phyloP scores from a whole-genome alignment of 1,140 invertebrate genomes.

The Vanessa tameamea region DNA sequence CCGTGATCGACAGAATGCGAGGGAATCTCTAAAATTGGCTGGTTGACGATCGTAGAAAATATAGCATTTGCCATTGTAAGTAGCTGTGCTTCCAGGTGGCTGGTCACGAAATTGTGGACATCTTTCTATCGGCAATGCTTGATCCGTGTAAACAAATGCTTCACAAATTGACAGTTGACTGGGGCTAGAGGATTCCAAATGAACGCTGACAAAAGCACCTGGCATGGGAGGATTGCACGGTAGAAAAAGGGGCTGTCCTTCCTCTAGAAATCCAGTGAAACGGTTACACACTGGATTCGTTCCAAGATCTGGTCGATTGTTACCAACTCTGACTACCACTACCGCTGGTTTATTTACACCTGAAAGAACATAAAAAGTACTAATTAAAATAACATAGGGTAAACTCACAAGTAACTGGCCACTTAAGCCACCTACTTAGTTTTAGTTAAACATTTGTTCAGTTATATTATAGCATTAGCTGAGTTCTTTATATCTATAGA shows the following conservation, averaged over 20 bases:
- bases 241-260: constrained; percentile 94
- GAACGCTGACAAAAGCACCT: constrained; percentile 95
- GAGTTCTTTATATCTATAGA: too few relatives aligned
- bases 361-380: constrained; percentile 35
- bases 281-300: constrained; percentile 96
- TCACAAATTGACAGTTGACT: constrained; percentile 95
- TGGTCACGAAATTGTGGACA: constrained; percentile 96
- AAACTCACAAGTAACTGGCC: too few relatives aligned
- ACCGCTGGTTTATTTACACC: constrained; percentile 86
- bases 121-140: constrained; percentile 95
- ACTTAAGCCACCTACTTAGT: too few relatives aligned
- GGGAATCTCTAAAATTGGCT: constrained; percentile 89
- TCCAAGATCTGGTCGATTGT: constrained; percentile 95
- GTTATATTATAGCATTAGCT: too few relatives aligned
- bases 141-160: constrained; percentile 97
- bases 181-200: constrained; percentile 87
- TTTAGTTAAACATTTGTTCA: too few relatives aligned
- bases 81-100: constrained; percentile 94
- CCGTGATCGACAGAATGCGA: constrained; percentile 89
- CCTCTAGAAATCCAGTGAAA: constrained; percentile 92
- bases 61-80: constrained; percentile 98
- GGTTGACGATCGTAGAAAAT: constrained; percentile 96
- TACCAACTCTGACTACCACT: constrained; percentile 94
- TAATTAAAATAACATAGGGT: background rate
- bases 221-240: constrained; percentile 97